These are phyloP conservation scores for Apotomis capreana DNA, from an alignment of 2,888 invertebrate genomes.

Conservation along the genomic window DNA sequence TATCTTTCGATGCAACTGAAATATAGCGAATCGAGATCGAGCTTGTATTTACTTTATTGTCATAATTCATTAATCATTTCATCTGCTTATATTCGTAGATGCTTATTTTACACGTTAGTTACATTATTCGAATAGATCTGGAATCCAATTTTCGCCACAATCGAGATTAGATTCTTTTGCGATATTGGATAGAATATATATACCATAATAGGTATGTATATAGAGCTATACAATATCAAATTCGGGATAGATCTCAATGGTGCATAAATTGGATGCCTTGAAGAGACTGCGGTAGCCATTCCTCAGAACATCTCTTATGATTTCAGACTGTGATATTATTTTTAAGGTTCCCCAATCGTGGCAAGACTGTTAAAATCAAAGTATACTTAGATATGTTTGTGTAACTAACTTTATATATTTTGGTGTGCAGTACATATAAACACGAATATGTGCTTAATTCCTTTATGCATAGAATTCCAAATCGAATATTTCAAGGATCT, in stretches of 20 bases:
- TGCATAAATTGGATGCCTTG: slow-evolving; percentile 35
- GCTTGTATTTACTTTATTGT: slow-evolving; percentile 44
- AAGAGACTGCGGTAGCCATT: slow-evolving; percentile 71
- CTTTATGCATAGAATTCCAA: slow-evolving; percentile 13
- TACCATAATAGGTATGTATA: not conserved
- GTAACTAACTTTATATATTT: slow-evolving; percentile 50
- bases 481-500: slow-evolving; percentile 27
- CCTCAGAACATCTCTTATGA: slow-evolving; percentile 57
- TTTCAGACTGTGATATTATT: slow-evolving; percentile 79
- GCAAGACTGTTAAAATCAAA: slow-evolving; percentile 51
- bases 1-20: slow-evolving; percentile 50
- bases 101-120: slow-evolving; percentile 54
- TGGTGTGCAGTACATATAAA: slow-evolving; percentile 50
- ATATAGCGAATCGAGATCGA: slow-evolving; percentile 54
- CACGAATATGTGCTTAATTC: slow-evolving; percentile 29
- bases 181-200: slow-evolving; percentile 3
- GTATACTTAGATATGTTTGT: slow-evolving; percentile 48
- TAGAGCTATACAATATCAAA: not conserved
- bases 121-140: slow-evolving; percentile 46
- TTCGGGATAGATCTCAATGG: not conserved
- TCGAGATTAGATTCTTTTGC: not conserved
- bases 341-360: slow-evolving; percentile 58
- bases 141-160: slow-evolving; percentile 4
- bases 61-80: slow-evolving; percentile 51
- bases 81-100: slow-evolving; percentile 54